phyloP scores from a whole-genome alignment of 37 sponge, comb jelly and placozoan genomes.

The Eunapius fragilis region DNA sequence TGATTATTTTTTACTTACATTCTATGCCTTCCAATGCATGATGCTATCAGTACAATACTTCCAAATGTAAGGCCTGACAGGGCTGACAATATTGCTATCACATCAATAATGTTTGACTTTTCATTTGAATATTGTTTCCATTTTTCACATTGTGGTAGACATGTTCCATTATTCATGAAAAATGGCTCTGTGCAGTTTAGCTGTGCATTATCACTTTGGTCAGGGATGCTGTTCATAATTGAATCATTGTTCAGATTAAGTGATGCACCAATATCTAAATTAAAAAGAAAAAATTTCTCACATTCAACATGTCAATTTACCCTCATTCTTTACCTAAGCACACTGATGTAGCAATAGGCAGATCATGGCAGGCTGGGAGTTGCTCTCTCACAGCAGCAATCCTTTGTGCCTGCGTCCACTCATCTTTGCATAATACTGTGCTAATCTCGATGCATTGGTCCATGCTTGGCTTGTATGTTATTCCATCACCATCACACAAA shows the following conservation, averaged over 20 bases:
- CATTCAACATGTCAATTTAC: neutral
- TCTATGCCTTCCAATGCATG: slow-evolving; percentile 30
- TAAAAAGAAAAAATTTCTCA: neutral
- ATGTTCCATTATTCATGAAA: neutral
- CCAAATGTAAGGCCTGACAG: slow-evolving; percentile 4
- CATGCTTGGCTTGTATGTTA: neutral
- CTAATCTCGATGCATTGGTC: neutral
- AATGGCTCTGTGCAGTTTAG: neutral
- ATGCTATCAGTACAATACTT: slow-evolving; percentile 20
- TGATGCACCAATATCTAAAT: too few species aligned
- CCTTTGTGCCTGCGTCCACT: neutral
- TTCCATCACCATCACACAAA: neutral
- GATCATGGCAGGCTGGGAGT: neutral
- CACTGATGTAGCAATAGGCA: neutral
- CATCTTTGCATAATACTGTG: neutral
- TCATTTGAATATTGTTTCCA: slow-evolving; percentile 4
- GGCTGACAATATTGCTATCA: slow-evolving; percentile 1
- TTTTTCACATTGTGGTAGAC: slow-evolving; percentile 6
- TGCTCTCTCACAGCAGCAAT: neutral
- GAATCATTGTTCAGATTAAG: too few species aligned
- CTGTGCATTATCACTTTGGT: neutral
- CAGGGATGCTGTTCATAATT: neutral
- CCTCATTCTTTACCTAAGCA: neutral
- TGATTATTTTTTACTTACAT: slow-evolving; percentile 15
- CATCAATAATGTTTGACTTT: neutral